Base-by-base conservation (phyloP, 2,888 invertebrate species). In the Athripsodes cinereus region DNA sequence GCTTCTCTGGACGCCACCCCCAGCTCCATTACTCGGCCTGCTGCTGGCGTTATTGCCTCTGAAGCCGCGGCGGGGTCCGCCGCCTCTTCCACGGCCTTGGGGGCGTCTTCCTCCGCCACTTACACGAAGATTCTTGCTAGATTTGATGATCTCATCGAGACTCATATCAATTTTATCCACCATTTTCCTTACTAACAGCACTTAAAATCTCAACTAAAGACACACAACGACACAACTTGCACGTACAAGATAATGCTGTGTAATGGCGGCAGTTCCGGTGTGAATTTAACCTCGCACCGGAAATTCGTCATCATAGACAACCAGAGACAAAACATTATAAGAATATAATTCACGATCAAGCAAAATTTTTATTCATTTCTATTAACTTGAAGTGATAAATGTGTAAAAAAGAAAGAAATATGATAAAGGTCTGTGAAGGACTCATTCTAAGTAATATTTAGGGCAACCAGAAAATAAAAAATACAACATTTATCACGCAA, bases 131-230 rank as follows among this genome's bases (percentile, higher is more conserved):
- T 81, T 80, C 76, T 87, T 91, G 67, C 82, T 88, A 69, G 86
- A 87, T 79, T 92, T 96, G 68, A 97, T 97, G 62, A 97, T 95
- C 67, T 97, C 97, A 73, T 97, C 97, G 66, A 97, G 82, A 70
- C 96, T 95, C 92, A 96, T 91, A 76, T 97, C 96, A 74, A 97
- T 92, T 81, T 92, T 94, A 71, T 94, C 92, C 68, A 88, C 89
- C 93, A 94, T 93, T 75, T 81, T 87, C n/a, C 13, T 16, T 40
- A 31, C 31, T 8, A 6, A 31, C 6, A 6, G 31, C 66, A 68
- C 5, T 40, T 40, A 13, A 10, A 8, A 40, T 40, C 13, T 13
- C 40, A 40, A 3, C 2, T 71, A 65, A 18, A 52, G 26, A 40
- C 3, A 40, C 16, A n/a, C 16, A 40, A 40, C 5, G 8, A 40